phyloP scores from a whole-genome alignment of 2,797 vertebrate species.

The Mormyrops boulengeri region DNA sequence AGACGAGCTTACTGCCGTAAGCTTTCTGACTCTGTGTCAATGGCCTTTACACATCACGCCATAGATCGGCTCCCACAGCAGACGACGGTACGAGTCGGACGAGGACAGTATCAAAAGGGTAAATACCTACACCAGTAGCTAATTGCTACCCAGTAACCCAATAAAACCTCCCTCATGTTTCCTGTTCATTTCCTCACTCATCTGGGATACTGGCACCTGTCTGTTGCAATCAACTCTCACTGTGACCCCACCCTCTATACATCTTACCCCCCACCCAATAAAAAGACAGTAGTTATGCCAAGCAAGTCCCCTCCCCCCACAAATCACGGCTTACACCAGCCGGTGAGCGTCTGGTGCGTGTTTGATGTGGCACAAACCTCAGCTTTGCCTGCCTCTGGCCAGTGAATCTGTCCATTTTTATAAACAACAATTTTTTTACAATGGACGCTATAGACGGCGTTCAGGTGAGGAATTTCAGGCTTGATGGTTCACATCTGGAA shows the following conservation, averaged over 20 bases:
- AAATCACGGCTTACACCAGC: conserved; percentile 41
- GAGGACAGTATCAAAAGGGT: conserved; percentile 95
- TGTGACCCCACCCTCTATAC: conserved; percentile 20
- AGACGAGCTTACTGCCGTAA: background rate
- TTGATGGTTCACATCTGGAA: background rate
- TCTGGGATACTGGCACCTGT: background rate
- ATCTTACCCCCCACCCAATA: conserved; percentile 34
- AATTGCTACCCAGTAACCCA: background rate
- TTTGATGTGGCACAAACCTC: background rate
- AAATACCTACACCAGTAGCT: conserved; percentile 47
- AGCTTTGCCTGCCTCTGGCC: background rate
- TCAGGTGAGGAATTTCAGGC: background rate
- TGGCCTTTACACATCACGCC: conserved; percentile 47
- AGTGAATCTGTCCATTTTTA: background rate
- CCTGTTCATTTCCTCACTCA: background rate
- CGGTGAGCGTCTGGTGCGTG: conserved; percentile 51
- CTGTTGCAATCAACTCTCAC: conserved; percentile 18
- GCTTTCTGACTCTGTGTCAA: conserved; percentile 23
- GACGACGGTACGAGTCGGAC: conserved; percentile 78
- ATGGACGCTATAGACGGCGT: background rate
- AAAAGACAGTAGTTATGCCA: conserved; percentile 57
- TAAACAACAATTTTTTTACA: background rate
- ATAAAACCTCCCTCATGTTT: background rate
- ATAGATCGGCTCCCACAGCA: conserved; percentile 69
- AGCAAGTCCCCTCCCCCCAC: conserved; percentile 45